Percentiles rank a stretch among this genome's conserved stretches.
These are phyloP conservation scores for Protodeltote pygarga DNA, from an alignment of 2,888 invertebrate species.

Conservation along the genomic window DNA sequence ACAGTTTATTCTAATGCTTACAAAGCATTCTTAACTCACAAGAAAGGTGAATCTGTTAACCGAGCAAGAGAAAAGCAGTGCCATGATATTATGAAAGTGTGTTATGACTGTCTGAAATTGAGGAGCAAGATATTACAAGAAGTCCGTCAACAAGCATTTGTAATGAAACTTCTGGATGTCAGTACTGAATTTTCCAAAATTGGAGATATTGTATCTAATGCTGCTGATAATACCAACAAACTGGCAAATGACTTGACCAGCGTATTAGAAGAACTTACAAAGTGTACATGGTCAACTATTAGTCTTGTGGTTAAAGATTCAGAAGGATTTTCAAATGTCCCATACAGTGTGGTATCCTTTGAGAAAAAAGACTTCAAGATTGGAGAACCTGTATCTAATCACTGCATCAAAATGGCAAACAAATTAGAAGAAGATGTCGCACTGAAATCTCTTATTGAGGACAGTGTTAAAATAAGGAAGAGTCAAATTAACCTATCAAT, in stretches of 20 bases:
- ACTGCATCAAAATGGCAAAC: constrained; percentile 63
- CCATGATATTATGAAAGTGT: constrained; percentile 83
- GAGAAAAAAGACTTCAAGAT: constrained; percentile 81
- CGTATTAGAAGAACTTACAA: constrained; percentile 70
- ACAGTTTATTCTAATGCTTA: constrained; percentile 76
- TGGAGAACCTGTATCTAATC: constrained; percentile 76
- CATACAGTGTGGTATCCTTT: constrained; percentile 81
- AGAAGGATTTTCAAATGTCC: constrained; percentile 70
- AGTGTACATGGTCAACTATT: constrained; percentile 78
- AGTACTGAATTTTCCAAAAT: constrained; percentile 79
- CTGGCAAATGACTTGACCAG: constrained; percentile 61
- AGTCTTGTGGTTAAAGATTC: constrained; percentile 72
- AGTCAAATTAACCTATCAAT: constrained; percentile 67
- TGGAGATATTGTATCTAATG: constrained; percentile 71
- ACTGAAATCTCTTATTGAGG: constrained; percentile 76
- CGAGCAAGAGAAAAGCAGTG: constrained; percentile 77
- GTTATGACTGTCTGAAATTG: constrained; percentile 85
- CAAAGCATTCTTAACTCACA: constrained; percentile 75
- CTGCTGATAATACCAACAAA: constrained; percentile 72
- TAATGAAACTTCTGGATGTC: constrained; percentile 77
- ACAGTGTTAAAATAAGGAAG: constrained; percentile 75
- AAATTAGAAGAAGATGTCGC: constrained; percentile 64
- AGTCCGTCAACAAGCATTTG: constrained; percentile 75
- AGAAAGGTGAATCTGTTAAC: constrained; percentile 69
- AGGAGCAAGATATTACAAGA: constrained; percentile 82